Evolutionary conservation across 2,888 invertebrate species (phyloP), one percentile per base, ranked within the genome.

Genomic region (Catotricha subobsoleta): DNA sequence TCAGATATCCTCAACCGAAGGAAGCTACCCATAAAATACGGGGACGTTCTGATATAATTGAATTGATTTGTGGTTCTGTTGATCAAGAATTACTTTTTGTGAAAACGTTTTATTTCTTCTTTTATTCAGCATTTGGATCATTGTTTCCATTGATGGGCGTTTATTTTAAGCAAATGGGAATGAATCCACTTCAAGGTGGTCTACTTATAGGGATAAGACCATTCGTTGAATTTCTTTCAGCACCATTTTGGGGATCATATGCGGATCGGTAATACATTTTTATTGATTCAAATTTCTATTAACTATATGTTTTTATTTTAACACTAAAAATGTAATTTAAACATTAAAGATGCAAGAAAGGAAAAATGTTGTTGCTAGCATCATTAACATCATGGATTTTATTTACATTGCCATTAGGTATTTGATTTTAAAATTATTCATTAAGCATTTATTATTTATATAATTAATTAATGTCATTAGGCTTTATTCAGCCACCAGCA

Each of bases 141-240:
- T 72, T 98, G 13, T 98, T 97, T 59, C 98, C 98, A 0, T 67
- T 99, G 46, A 87, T 98, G 81, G 97, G 94, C 28, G 90, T 98
- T 35, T 99, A 97, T 67, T 98, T 98, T 71, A 99, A 98, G 67
- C 97, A 97, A 68, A 82, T 97, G 80, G 94, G 94, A 45, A 94
- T 98, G 92, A 95, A 94, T 64, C 88, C 95, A 1, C 82, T 83
- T 15, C 94, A 95, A 60, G 87, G 90, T 55, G 94, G 94, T 6
- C 68, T 88, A 43, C 70, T 90, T n/a, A 86, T 95, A 51, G 97
- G 98, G 20, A 81, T 90, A 51, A 72, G 98, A 46, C 97, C 97
- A 2, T 88, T 98, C 59, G 86, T 98, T 37, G 97, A 98, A 65
- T 95, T 97, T 62, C 68, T 94, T 41, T 86, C 92, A 42, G 94